phyloP scores from a whole-genome alignment of 1,140 invertebrate species.

The Drosophila erecta region DNA sequence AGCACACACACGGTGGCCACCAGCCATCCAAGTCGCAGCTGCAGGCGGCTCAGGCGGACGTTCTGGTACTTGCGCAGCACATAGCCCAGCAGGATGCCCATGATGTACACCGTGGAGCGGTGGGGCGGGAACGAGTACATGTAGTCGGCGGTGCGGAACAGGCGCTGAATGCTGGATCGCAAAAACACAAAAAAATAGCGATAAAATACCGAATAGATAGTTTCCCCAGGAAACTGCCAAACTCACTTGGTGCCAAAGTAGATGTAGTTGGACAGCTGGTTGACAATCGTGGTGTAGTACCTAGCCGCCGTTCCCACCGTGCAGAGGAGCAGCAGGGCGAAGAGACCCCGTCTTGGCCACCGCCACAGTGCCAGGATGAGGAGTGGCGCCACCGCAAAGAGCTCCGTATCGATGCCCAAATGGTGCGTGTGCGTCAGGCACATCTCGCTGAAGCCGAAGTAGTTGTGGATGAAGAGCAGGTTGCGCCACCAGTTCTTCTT shows the following conservation, averaged over 20 bases:
- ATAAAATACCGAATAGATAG: too few relatives aligned
- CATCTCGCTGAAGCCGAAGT: slow-evolving; percentile 89
- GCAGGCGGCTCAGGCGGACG: slow-evolving; percentile 78
- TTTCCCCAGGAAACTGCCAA: too few relatives aligned
- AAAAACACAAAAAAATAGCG: too few relatives aligned
- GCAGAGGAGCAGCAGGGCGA: slow-evolving; percentile 85
- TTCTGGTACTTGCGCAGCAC: slow-evolving; percentile 85
- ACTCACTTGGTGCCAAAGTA: slow-evolving; percentile 89
- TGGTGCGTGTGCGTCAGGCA: slow-evolving; percentile 90
- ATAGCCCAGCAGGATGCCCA: slow-evolving; percentile 89
- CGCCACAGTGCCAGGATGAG: slow-evolving; percentile 88
- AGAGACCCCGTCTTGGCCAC: slow-evolving; percentile 86
- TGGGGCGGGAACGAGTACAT: slow-evolving; percentile 90
- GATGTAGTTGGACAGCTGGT: slow-evolving; percentile 87
- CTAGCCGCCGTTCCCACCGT: slow-evolving; percentile 87
- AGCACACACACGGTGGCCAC: slow-evolving; percentile 85
- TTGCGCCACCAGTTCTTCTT: slow-evolving; percentile 88
- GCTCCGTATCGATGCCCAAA: slow-evolving; percentile 93
- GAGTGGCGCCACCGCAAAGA: slow-evolving; percentile 90
- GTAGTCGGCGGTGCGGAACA: slow-evolving; percentile 89
- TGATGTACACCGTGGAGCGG: slow-evolving; percentile 89
- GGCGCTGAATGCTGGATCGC: slow-evolving; percentile 87
- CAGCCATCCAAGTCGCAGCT: slow-evolving; percentile 87
- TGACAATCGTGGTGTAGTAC: slow-evolving; percentile 87
- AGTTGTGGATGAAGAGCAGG: slow-evolving; percentile 88